Base-by-base conservation (phyloP, 2,113 vertebrate genomes). In the Pampusana beccarii region DNA sequence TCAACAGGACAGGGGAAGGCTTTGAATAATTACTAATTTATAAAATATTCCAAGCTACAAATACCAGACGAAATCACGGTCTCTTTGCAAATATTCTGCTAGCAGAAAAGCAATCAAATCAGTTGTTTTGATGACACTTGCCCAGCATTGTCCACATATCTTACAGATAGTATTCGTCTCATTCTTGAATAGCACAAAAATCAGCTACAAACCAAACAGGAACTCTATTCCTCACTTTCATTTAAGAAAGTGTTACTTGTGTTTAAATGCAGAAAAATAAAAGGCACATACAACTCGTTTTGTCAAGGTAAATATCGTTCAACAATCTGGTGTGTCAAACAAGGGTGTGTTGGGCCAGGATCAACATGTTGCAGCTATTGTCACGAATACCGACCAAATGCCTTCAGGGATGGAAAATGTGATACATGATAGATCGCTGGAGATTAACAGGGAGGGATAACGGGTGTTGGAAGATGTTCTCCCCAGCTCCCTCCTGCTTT, bases 231-330 rank as follows among this genome's bases (percentile, higher is more conserved):
- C 34, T 88, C 10, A 26, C 14, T 78, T 71, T 10, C 31, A 61
- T 50, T 78, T 54, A 62, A 6, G 51, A 36, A 88, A 81, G 34
- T 48, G 36, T 48, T 83, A 82, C 16, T 58, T 66, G 9, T 28
- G 8, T 78, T 87, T 46, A 61, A 79, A 69, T 75, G 26, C 5
- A 2, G 28, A 60, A 92, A 88, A 77, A 73, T 20, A 75, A 87
- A 92, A 81, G 36, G 7, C 36, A 72, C 8, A 34, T 50, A 26
- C 4, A 91, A 54, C 19, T 46, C 12, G 73, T 96, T 92, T 77
- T 96, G 66, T 88, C 82, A 93, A 95, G 44, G 54, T 85, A 94
- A 95, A 91, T 44, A 51, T 79, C 82, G 86, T 50, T 95, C 78
- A 93, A 26, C 17, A 54, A 80, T 89, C 85, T 58, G 36, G 44